Base-by-base conservation (phyloP, 1,140 invertebrate genomes). In the Ceratitis capitata region DNA sequence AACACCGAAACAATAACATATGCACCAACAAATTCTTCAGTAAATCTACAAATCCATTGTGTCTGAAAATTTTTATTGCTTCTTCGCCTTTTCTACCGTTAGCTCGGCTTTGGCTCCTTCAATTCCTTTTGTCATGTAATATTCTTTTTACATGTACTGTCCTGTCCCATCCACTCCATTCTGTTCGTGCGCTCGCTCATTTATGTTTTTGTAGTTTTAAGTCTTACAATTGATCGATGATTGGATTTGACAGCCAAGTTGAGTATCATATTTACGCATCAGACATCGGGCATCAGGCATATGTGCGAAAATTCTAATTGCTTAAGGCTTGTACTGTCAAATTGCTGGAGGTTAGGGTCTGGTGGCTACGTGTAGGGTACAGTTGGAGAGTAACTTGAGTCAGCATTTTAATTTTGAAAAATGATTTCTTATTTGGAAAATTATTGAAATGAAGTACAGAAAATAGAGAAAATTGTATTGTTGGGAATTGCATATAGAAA, bases 261-360 rank as follows among this genome's bases (percentile, higher is more conserved):
- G 69, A 78, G 69, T 78, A 78, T 78, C 69, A 78, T 78, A 78
- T 78, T 78, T 78, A 78, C 69, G 69, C 69, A 78, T 78, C 39
- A 45, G 39, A n/a, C 69, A 45, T 78, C n/a, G n/a, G n/a, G n/a
- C n/a, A n/a, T n/a, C 39, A 45, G 39, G 39, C 69, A 45, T 78
- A 78, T 78, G 69, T 78, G 35, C 69, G 69, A 78, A 78, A 78
- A 39, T 45, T 78, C 39, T 78, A 78, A 78, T 47, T 47, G 69
- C 39, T 78, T 78, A 39, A 78, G 69, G 69, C 69, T 78, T 78
- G n/a, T 26, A 23, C 69, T 26, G n/a, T 45, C 39, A 45, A 45
- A 78, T 23, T 78, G 69, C 35, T 42, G 14, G 19, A 19, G 6
- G 4, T n/a, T 0, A 23, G 51, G 6, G 51, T 56, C n/a, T 23